These are phyloP conservation scores for Danaus plexippus DNA, from an alignment of 1,140 invertebrate genomes.

Conservation along the genomic window DNA sequence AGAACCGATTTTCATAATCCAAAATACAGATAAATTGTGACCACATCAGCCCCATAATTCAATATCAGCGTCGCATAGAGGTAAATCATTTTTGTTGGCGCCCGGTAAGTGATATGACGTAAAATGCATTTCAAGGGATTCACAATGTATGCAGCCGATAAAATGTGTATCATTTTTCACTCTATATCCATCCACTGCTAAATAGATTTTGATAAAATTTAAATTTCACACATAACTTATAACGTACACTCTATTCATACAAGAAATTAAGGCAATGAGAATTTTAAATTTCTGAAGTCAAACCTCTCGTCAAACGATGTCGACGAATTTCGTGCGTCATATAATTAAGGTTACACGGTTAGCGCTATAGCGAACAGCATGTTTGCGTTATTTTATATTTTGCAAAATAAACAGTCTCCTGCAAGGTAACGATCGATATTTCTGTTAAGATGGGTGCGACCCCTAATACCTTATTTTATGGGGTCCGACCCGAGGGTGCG, in stretches of 20 bases:
- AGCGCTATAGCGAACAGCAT: too few species aligned
- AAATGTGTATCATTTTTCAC: too few species aligned
- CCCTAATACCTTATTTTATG: conserved; percentile 21
- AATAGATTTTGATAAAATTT: background rate
- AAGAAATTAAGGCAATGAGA: background rate
- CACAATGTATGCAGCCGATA: too few species aligned
- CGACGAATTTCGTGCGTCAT: too few species aligned
- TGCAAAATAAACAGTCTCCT: conserved; percentile 15
- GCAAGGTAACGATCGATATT: conserved; percentile 20
- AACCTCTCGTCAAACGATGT: too few species aligned
- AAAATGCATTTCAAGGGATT: conserved; percentile 31
- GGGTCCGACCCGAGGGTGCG: conserved; percentile 16
- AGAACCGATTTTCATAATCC: too few species aligned
- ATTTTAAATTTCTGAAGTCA: too few species aligned
- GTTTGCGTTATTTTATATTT: conserved; percentile 15
- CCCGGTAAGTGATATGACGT: conserved; percentile 26
- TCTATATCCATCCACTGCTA: too few species aligned
- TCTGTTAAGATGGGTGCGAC: conserved; percentile 16
- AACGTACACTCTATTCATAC: conserved; percentile 1
- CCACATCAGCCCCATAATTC: conserved; percentile 12
- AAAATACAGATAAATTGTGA: background rate
- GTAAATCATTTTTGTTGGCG: conserved; percentile 18
- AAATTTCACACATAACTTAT: conserved; percentile 1
- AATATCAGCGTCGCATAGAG: conserved; percentile 11
- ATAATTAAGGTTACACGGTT: too few species aligned